Base-by-base conservation (phyloP, 64 coral and sea anemone species). In the Orbicella faveolata region DNA sequence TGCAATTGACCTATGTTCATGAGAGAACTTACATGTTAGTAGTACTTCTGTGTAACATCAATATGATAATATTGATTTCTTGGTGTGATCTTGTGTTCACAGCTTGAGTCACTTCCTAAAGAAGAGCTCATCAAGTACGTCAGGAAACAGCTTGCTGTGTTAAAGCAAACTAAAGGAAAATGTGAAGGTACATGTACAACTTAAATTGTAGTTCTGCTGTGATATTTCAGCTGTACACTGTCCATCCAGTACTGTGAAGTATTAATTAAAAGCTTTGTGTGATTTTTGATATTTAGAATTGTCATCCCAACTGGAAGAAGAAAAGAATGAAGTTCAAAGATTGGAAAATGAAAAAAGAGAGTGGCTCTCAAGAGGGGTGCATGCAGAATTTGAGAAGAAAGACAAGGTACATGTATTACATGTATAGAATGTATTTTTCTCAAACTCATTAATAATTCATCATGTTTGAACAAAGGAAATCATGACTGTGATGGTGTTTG, bases 331-430 rank as follows among this genome's bases (percentile, higher is more conserved):
- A 59, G 73, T 94, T 34, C 80, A 89, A 81, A 92, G 93, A 63
- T 62, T 98, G 36, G 93, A 94, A 76, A 84, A 87, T 62, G 96
- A 98, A 74, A 94, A 98, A 61, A 88, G 75, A 75, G 88, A 81
- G 18, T 98, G 96, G 96, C 57, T 98, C 16, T 93, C 93, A 21
- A 91, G 93, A 62, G 96, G 96, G n/a, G 90, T 98, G 52, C 96
- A 98, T 87, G 96, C 96, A 23, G 96, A 98, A 37, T 98, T 98
- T 98, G 96, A 98, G 84, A 98, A 94, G 65, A 98, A 98, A 87
- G 93, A 98, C 57, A 91, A 98, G 89, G 96, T 98, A 20, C 14
- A 61, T 79, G 36, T 75, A 18, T 74, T 90, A 36, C 59, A 8
- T 35, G 13, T 36, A 36, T 25, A 87, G 18, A 35, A 75, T 15